Evolutionary conservation across 2,797 vertebrate genomes (phyloP).

Genomic region (Leontopithecus rosalia): DNA sequence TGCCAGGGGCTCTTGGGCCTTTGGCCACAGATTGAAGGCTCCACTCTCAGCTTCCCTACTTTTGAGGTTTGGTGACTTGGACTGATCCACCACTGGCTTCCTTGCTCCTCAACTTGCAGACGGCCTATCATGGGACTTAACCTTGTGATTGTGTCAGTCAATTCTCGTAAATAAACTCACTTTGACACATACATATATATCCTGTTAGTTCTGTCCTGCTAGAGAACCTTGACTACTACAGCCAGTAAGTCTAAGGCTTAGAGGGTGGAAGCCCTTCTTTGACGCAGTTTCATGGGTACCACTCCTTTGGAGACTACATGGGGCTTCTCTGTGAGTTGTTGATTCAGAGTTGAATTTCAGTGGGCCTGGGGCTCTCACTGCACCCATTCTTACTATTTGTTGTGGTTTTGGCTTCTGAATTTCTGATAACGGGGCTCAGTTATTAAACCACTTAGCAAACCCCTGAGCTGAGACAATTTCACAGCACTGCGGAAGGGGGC

Average conservation of each 20-base stretch:
- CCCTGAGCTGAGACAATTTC: neutral
- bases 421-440: neutral
- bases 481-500: neutral
- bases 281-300: neutral
- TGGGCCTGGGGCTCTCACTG: neutral
- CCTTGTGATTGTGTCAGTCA: neutral
- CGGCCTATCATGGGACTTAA: neutral
- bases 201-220: neutral
- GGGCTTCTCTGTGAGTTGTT: rapidly evolving
- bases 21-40: neutral
- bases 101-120: neutral
- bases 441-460: neutral
- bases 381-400: neutral
- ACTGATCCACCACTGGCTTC: neutral
- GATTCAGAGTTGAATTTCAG: neutral
- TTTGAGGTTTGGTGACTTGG: neutral
- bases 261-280: too few species aligned
- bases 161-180: neutral
- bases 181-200: neutral
- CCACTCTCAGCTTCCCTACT: neutral
- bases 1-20: neutral
- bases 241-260: too few species aligned
- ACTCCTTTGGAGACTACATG: neutral
- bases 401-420: neutral
- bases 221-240: neutral